phyloP scores from a whole-genome alignment of 2,113 vertebrate genomes.

The Rhagologus leucostigma region DNA sequence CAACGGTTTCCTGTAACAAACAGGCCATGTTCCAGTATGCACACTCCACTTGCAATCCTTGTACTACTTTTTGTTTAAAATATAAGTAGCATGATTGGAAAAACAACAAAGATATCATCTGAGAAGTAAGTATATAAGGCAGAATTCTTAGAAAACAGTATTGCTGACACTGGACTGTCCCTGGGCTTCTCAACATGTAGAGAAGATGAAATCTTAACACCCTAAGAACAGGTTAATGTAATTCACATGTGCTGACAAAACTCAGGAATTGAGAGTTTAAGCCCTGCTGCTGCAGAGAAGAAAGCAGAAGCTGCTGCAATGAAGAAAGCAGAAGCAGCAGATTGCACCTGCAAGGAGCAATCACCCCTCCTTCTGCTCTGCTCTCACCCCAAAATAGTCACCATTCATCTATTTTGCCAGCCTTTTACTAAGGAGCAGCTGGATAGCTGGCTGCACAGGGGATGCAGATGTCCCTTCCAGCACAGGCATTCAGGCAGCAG shows the following conservation, averaged over 20 bases:
- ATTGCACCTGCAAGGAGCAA: background rate
- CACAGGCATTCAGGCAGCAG: background rate
- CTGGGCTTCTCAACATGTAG: background rate
- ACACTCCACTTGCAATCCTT: slow-evolving; percentile 35
- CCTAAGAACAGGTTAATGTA: background rate
- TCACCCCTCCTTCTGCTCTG: background rate
- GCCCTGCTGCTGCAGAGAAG: background rate
- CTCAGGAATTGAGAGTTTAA: background rate
- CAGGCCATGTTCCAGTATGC: background rate
- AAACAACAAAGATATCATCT: background rate
- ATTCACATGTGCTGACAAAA: background rate
- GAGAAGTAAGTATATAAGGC: background rate
- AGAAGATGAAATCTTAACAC: background rate
- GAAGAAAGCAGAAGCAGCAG: background rate
- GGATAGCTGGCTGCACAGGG: background rate
- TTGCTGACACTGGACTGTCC: background rate
- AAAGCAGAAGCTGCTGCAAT: background rate
- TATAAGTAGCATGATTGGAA: background rate
- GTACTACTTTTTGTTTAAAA: background rate
- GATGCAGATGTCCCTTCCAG: background rate
- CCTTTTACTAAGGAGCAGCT: background rate
- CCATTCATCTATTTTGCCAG: background rate
- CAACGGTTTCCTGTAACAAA: slow-evolving; percentile 43
- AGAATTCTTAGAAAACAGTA: slow-evolving; percentile 10
- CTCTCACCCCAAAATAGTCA: background rate